Evolutionary conservation across 2,797 vertebrate species (phyloP).

Genomic region (Petrocephalus schoutedeni): DNA sequence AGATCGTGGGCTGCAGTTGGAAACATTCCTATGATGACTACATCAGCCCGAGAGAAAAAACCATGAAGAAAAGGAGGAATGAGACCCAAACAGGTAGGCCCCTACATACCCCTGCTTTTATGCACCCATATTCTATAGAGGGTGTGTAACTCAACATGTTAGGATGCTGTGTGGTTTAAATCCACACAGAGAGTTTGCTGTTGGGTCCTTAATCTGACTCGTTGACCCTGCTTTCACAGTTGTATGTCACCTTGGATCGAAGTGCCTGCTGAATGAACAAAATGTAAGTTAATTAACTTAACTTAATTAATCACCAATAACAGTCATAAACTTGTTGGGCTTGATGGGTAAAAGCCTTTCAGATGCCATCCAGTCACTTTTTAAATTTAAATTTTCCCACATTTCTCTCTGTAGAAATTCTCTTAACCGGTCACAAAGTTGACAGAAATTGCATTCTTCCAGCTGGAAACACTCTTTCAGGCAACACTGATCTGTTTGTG

Average conservation of each 20-base stretch:
- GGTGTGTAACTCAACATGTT: not conserved
- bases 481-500: not conserved
- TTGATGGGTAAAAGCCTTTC: not conserved
- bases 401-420: no score
- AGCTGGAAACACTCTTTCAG: not conserved
- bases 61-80: not conserved
- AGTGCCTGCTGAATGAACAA: not conserved
- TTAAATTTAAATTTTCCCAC: not conserved
- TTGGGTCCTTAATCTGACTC: not conserved
- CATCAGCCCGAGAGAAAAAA: not conserved
- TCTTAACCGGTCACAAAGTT: not conserved
- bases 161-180: not conserved
- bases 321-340: not conserved
- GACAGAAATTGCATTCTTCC: not conserved
- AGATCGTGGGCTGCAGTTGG: not conserved
- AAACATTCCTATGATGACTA: not conserved
- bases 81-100: not conserved
- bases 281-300: not conserved
- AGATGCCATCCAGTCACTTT: not conserved
- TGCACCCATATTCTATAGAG: not conserved
- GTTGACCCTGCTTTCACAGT: not conserved
- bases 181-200: not conserved
- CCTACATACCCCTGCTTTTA: not conserved
- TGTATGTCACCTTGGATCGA: not conserved
- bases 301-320: not conserved